phyloP scores from a whole-genome alignment of 2,113 vertebrate genomes.

The Gymnorhina tibicen region DNA sequence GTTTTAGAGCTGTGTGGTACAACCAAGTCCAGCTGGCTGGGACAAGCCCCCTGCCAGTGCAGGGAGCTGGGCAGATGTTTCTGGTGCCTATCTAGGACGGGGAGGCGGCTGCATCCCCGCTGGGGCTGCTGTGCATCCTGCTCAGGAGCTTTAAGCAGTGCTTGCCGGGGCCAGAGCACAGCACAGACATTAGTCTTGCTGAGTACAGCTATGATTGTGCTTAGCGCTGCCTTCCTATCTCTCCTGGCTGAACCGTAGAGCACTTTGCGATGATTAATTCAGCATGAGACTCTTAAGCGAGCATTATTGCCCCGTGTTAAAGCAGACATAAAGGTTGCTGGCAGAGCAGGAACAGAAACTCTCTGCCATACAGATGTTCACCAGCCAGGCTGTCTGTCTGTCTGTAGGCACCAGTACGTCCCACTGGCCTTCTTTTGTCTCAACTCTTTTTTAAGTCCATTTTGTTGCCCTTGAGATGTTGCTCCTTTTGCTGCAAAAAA shows the following conservation, averaged over 20 bases:
- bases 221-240: not conserved
- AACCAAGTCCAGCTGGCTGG: not conserved
- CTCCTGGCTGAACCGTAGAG: not conserved
- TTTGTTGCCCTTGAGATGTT: not conserved
- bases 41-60: not conserved
- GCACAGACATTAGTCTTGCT: not conserved
- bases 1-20: not conserved
- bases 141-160: not conserved
- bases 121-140: not conserved
- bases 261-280: constrained; percentile 18
- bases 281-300: not conserved
- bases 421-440: not conserved
- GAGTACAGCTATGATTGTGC: not conserved
- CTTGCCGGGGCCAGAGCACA: not conserved
- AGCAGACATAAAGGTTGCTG: not conserved
- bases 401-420: not conserved
- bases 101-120: not conserved
- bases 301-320: not conserved
- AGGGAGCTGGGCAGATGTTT: not conserved
- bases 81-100: not conserved
- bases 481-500: not conserved
- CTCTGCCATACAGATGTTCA: not conserved
- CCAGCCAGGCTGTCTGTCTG: not conserved
- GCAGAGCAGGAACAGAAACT: not conserved
- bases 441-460: not conserved